Evolutionary conservation across 2,797 vertebrate genomes (phyloP).

Genomic region (Urocyon cinereoargenteus): DNA sequence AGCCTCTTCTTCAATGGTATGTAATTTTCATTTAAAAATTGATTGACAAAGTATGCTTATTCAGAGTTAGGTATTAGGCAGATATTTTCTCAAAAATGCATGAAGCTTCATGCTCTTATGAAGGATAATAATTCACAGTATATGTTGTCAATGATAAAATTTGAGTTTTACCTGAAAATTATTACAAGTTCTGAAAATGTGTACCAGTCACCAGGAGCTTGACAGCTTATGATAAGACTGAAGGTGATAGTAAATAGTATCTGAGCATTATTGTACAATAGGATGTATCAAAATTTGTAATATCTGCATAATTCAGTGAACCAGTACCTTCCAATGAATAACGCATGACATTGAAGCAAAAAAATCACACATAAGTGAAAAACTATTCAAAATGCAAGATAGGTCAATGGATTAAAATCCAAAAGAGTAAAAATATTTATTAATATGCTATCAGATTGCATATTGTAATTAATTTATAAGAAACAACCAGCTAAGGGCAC

Average conservation of each 20-base stretch:
- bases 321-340: neutral
- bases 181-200: constrained; percentile 15
- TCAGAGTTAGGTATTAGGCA: neutral
- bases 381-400: neutral
- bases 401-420: neutral
- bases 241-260: neutral
- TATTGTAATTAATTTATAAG: neutral
- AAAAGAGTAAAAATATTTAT: neutral
- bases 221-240: neutral
- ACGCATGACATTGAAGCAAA: neutral
- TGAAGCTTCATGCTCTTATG: neutral
- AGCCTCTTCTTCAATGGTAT: neutral
- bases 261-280: neutral
- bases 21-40: neutral
- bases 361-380: neutral
- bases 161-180: constrained; percentile 14
- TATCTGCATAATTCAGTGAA: neutral
- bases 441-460: neutral
- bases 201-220: neutral
- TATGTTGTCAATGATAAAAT: neutral
- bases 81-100: constrained; percentile 16
- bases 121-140: neutral
- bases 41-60: neutral
- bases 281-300: constrained; percentile 24
- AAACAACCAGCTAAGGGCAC: neutral